These are phyloP conservation scores for Eupithecia tripunctaria DNA, from an alignment of 2,888 invertebrate genomes.

Conservation along the genomic window DNA sequence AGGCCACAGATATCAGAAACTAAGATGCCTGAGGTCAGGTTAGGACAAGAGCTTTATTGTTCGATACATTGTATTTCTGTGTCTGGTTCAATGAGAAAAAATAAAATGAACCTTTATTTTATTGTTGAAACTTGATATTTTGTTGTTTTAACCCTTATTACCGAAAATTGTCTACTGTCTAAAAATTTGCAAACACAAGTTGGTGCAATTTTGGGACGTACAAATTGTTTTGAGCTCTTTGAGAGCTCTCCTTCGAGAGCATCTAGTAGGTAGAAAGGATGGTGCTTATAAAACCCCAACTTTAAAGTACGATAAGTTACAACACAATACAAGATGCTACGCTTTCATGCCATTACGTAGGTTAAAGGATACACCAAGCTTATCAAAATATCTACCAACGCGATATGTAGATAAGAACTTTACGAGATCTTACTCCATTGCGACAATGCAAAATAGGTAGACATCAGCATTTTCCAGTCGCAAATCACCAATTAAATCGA, in stretches of 20 bases:
- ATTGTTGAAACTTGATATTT: no score
- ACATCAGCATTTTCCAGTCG: neutral
- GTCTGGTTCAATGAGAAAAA: no score
- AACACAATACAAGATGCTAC: neutral
- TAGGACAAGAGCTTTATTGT: no score
- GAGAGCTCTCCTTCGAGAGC: neutral
- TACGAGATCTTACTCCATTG: neutral
- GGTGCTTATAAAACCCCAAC: neutral
- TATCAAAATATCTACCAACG: neutral
- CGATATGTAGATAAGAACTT: neutral
- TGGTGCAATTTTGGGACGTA: no score
- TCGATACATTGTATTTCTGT: no score
- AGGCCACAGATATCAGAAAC: no score
- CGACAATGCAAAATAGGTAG: neutral
- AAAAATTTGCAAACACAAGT: no score
- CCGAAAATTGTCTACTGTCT: no score
- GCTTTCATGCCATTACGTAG: neutral
- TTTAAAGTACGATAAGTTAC: neutral
- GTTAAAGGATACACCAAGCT: neutral
- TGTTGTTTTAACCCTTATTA: no score
- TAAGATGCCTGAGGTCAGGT: no score
- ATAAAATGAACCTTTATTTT: no score
- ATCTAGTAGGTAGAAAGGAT: neutral
- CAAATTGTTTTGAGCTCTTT: neutral
- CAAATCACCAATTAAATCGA: neutral